phyloP scores from a whole-genome alignment of 2,113 vertebrate species.

The Corythaixoides concolor region DNA sequence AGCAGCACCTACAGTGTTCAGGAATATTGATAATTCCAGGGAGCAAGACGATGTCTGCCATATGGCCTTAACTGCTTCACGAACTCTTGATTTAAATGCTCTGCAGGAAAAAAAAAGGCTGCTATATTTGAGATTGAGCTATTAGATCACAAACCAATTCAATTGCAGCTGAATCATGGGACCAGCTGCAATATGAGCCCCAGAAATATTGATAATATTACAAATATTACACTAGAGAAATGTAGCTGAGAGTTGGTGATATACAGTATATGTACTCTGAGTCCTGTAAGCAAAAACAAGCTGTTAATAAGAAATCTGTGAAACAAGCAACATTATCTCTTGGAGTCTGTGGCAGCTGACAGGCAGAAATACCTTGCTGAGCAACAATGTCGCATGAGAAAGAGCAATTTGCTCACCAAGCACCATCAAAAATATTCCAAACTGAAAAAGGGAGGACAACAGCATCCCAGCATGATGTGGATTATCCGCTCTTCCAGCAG shows the following conservation, averaged over 20 bases:
- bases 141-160: conserved; percentile 41
- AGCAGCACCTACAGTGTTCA: background rate
- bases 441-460: background rate
- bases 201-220: conserved; percentile 54
- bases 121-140: conserved; percentile 18
- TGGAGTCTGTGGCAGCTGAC: conserved; percentile 28
- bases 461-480: background rate
- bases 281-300: conserved; percentile 33
- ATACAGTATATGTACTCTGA: background rate
- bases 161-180: conserved; percentile 40
- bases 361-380: conserved; percentile 29
- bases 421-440: background rate
- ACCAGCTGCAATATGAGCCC: conserved; percentile 46
- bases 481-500: background rate
- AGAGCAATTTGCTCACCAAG: background rate
- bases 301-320: conserved; percentile 45
- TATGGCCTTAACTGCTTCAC: background rate
- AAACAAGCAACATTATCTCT: conserved; percentile 6
- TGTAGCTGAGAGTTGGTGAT: background rate
- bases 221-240: conserved; percentile 40
- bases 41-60: background rate
- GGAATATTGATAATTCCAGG: background rate
- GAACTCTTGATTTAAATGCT: conserved; percentile 20
- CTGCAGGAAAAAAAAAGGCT: background rate
- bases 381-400: background rate